Percentiles rank a stretch among this genome's conserved stretches.
Evolutionary conservation across 2,797 vertebrate species (phyloP).

Genomic region (Margarornis squamiger): DNA sequence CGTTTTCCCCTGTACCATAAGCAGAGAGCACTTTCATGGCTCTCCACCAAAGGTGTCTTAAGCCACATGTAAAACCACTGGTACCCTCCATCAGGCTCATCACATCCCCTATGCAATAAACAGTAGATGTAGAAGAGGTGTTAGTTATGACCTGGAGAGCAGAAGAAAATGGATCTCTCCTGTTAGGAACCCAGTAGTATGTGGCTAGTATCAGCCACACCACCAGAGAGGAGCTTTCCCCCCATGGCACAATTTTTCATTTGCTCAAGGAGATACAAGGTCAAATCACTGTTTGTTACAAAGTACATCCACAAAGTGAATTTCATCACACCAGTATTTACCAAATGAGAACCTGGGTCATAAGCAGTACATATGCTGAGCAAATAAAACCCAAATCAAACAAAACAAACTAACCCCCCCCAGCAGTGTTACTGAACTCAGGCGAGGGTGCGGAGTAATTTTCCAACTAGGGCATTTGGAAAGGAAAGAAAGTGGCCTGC

Average conservation of each 20-base stretch:
- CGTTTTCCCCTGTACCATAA: not conserved
- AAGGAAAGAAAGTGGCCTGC: not conserved
- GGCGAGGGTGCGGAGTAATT: not conserved
- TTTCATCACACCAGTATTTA: not conserved
- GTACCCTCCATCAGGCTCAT: not conserved
- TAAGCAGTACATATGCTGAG: not conserved
- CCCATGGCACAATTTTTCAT: not conserved
- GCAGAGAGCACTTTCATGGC: not conserved
- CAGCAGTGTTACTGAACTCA: not conserved
- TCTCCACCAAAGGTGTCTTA: not conserved
- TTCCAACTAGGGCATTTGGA: not conserved
- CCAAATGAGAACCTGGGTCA: not conserved
- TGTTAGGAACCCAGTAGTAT: not conserved
- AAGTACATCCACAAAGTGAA: not conserved
- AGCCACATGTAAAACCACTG: not conserved
- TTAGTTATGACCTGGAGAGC: not conserved
- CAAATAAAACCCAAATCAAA: not conserved
- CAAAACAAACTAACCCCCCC: not conserved
- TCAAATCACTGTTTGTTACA: not conserved
- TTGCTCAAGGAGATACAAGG: not conserved
- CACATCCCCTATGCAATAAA: not conserved
- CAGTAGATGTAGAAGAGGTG: not conserved
- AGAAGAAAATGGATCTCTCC: not conserved
- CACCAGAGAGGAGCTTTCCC: not conserved
- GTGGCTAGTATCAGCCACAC: not conserved